phyloP scores from a whole-genome alignment of 2,113 vertebrate species.

The Apeltes quadracus region DNA sequence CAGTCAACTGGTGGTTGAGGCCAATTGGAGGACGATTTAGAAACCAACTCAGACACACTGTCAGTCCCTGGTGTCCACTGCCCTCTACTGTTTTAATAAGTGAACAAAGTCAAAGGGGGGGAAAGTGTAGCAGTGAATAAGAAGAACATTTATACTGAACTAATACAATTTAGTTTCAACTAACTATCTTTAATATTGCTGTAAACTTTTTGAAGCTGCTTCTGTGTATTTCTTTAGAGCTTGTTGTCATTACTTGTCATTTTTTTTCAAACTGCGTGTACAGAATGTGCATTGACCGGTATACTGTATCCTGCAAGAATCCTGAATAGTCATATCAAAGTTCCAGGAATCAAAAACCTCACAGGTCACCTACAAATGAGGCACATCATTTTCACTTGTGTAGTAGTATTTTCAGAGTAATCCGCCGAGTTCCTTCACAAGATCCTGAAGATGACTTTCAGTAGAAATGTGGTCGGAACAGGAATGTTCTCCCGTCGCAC shows the following conservation, averaged over 20 bases:
- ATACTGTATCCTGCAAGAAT: neutral
- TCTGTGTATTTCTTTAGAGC: neutral
- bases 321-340: neutral
- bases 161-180: neutral
- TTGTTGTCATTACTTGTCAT: neutral
- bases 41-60: constrained; percentile 4
- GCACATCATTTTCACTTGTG: too few species aligned
- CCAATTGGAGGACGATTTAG: neutral
- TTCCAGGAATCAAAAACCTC: too few species aligned
- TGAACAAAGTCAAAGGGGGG: neutral
- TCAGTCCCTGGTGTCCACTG: constrained; percentile 42
- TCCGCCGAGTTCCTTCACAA: too few species aligned
- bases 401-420: too few species aligned
- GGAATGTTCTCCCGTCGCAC: constrained; percentile 63
- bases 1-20: neutral
- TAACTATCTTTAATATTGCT: neutral
- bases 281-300: neutral
- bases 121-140: neutral
- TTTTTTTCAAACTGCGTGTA: neutral
- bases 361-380: too few species aligned
- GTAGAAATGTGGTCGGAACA: constrained; percentile 9
- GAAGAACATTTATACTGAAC: too few species aligned
- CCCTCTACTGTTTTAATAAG: constrained; percentile 47
- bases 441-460: too few species aligned
- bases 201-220: neutral